These are phyloP conservation scores for Meloe dianella DNA, from an alignment of 2,888 invertebrate genomes.

Conservation along the genomic window DNA sequence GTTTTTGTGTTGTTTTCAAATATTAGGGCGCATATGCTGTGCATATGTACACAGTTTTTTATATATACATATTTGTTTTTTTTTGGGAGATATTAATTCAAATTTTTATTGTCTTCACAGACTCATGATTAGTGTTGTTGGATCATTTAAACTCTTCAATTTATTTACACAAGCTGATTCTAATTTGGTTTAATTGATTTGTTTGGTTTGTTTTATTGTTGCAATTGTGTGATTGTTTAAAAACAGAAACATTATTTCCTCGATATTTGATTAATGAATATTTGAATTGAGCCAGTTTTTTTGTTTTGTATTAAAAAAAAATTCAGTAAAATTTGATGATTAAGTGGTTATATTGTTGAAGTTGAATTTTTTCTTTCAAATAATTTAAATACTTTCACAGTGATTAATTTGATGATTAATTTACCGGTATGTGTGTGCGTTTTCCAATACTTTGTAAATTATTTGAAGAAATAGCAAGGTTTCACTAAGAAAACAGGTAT, in stretches of 20 bases:
- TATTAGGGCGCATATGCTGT: slow-evolving; percentile 36
- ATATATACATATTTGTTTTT: no score
- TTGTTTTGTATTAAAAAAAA: no score
- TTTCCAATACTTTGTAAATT: not conserved
- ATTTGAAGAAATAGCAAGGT: not conserved
- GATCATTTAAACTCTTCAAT: not conserved
- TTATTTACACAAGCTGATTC: not conserved
- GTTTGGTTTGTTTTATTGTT: slow-evolving; percentile 18
- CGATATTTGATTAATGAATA: no score
- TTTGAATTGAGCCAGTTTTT: no score
- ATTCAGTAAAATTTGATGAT: no score
- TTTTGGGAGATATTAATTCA: slow-evolving; percentile 11
- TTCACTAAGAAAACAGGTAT: not conserved
- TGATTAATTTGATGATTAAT: slow-evolving; percentile 13
- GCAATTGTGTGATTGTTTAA: slow-evolving; percentile 10
- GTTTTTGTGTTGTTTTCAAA: slow-evolving; percentile 10
- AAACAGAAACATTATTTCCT: no score
- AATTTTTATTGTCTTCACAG: slow-evolving; percentile 21
- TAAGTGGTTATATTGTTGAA: not conserved
- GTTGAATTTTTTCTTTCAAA: no score
- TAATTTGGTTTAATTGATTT: slow-evolving; percentile 34
- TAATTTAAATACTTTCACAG: not conserved
- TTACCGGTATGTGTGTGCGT: not conserved
- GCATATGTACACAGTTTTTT: slow-evolving; percentile 36
- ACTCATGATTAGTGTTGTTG: slow-evolving; percentile 6